Percentiles rank a stretch among this genome's conserved stretches.
These are phyloP conservation scores for Oscheius sp. DNA, from an alignment of 2,888 invertebrate species.

Conservation along the genomic window DNA sequence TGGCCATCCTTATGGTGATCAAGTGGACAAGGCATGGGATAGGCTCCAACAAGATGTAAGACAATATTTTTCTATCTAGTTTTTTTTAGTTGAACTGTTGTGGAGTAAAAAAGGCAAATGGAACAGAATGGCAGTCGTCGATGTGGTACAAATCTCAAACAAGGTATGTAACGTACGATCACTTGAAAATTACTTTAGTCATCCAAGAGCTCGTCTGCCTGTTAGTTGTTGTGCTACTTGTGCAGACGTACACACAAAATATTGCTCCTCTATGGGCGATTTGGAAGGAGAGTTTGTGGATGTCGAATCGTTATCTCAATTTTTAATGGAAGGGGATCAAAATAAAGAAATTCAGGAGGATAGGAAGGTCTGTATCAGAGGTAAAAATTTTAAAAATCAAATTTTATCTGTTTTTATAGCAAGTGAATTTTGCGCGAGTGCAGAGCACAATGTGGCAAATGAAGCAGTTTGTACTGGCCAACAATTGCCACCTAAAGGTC, in stretches of 20 bases:
- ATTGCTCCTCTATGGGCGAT: constrained; percentile 4
- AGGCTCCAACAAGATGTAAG: constrained; percentile 20
- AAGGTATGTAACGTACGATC: background rate
- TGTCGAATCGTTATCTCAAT: background rate
- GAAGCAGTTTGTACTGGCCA: constrained; percentile 19
- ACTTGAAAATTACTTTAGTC: background rate
- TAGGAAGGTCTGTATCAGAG: constrained; percentile 11
- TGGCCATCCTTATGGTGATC: constrained; percentile 20
- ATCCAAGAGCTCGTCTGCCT: constrained; percentile 16
- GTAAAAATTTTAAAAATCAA: background rate
- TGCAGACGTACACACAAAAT: constrained; percentile 6
- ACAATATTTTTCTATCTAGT: no score
- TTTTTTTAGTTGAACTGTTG: constrained; percentile 14
- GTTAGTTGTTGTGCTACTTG: constrained; percentile 22
- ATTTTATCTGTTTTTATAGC: background rate
- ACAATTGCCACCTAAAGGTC: constrained; percentile 8
- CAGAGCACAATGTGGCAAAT: constrained; percentile 9
- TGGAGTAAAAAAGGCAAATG: constrained; percentile 11
- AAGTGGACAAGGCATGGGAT: constrained; percentile 19
- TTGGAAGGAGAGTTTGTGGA: background rate
- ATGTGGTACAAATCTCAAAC: constrained; percentile 27
- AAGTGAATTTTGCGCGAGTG: constrained; percentile 13
- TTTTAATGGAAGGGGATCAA: background rate
- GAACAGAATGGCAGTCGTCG: constrained; percentile 8
- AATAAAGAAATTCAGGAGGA: background rate